Conservation (phyloP, 2,797 vertebrate species). For the Selene dorsalis region DNA sequence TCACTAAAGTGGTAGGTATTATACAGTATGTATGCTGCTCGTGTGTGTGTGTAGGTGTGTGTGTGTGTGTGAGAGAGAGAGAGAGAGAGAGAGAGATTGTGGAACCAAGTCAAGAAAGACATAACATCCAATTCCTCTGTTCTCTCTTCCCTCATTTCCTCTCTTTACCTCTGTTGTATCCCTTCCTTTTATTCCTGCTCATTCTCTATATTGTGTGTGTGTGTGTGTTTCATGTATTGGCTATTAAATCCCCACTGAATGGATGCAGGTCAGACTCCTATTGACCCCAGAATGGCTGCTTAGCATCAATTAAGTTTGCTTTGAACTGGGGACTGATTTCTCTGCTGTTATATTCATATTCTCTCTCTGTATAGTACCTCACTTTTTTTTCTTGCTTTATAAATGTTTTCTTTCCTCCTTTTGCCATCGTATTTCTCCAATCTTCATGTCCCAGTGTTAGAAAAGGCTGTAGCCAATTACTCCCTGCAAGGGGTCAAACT, state of each 20-base stretch:
- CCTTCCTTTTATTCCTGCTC: not conserved
- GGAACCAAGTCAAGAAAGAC: not conserved
- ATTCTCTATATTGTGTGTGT: not conserved
- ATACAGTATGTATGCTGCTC: not conserved
- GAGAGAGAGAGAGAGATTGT: not conserved
- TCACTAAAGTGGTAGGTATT: not conserved
- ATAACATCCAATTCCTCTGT: not conserved
- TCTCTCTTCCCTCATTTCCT: not conserved
- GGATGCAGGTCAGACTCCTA: constrained; percentile 9
- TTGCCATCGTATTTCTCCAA: not conserved
- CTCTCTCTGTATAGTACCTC: not conserved
- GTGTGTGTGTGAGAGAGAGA: not conserved
- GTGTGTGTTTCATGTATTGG: constrained; percentile 34
- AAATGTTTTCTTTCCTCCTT: constrained; percentile 7
- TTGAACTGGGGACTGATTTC: constrained; percentile 22
- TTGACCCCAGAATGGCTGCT: constrained; percentile 34
- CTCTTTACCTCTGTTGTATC: not conserved
- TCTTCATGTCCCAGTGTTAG: not conserved
- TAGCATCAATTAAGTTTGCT: constrained; percentile 52
- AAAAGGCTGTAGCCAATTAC: constrained; percentile 51
- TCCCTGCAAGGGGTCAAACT: constrained; percentile 49
- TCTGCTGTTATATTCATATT: constrained; percentile 15
- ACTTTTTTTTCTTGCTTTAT: not conserved
- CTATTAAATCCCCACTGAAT: constrained; percentile 50
- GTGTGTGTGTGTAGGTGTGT: too few species aligned